These are phyloP conservation scores for Calliopsis andreniformis DNA, from an alignment of 1,140 invertebrate species.

Conservation along the genomic window DNA sequence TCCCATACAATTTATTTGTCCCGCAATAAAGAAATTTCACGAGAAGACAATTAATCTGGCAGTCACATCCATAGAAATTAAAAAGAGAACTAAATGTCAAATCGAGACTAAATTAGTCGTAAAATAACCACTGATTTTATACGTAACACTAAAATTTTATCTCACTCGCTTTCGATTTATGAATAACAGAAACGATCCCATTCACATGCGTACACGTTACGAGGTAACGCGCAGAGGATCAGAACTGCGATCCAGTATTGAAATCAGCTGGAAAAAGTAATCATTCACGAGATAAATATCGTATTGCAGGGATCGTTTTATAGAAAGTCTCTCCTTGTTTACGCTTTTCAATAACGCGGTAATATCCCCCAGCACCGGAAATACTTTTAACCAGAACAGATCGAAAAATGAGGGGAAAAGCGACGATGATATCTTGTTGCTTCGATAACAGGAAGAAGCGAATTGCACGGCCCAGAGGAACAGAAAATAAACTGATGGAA, in stretches of 20 bases:
- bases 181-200: no score
- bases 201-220: no score
- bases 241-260: not conserved
- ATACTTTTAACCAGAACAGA: slow-evolving; percentile 7
- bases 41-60: no score
- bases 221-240: no score
- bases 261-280: slow-evolving; percentile 6
- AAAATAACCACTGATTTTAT: no score
- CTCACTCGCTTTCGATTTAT: no score
- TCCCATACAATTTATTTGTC: no score
- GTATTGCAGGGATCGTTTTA: slow-evolving; percentile 22
- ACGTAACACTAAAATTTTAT: no score
- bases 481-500: slow-evolving; percentile 2
- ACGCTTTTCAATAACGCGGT: not conserved
- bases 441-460: not conserved
- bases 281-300: not conserved
- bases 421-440: not conserved
- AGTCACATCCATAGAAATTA: no score
- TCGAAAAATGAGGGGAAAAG: slow-evolving; percentile 19
- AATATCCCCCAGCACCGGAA: slow-evolving; percentile 2
- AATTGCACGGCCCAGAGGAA: not conserved
- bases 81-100: no score
- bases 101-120: no score
- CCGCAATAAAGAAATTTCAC: no score
- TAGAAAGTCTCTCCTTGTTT: slow-evolving; percentile 45